Percentiles rank a stretch among this genome's conserved stretches.
Conservation (phyloP, 2,888 invertebrate genomes). For the Lymantria dispar region DNA sequence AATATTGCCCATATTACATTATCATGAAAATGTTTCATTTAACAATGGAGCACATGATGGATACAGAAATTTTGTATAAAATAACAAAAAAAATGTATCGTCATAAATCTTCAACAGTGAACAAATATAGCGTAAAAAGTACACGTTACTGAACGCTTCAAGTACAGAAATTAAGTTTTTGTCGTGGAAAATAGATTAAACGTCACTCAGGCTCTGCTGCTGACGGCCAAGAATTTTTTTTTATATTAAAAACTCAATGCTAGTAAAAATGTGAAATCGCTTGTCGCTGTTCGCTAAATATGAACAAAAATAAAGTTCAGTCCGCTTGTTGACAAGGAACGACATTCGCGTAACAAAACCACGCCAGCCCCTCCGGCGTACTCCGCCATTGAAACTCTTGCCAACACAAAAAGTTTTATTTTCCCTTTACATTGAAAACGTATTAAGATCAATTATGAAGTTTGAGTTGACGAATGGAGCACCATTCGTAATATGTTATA, state of each 20-base stretch:
- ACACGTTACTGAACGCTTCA: conserved; percentile 9
- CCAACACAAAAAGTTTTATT: conserved; percentile 13
- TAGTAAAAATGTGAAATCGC: conserved; percentile 22
- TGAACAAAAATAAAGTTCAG: conserved; percentile 10
- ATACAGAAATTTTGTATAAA: too few species aligned
- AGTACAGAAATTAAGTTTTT: conserved; percentile 35
- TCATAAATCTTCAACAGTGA: conserved; percentile 21
- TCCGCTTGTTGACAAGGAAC: conserved; percentile 2
- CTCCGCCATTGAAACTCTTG: too few species aligned
- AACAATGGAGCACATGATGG: too few species aligned
- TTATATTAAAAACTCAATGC: conserved; percentile 23
- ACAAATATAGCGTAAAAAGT: conserved; percentile 21
- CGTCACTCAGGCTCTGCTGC: conserved; percentile 25
- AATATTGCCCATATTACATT: too few species aligned
- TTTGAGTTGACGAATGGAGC: not conserved
- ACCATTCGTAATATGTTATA: too few species aligned
- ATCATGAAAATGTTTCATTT: too few species aligned
- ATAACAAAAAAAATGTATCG: conserved; percentile 8
- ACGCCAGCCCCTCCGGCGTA: conserved; percentile 4
- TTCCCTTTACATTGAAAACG: conserved; percentile 23
- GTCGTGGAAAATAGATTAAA: conserved; percentile 35
- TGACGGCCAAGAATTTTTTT: conserved; percentile 22
- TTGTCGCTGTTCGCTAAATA: conserved; percentile 7
- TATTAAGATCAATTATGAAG: conserved; percentile 30
- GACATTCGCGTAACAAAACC: not conserved